phyloP scores from a whole-genome alignment of 2,797 vertebrate species.

The Girardinus metallicus region DNA sequence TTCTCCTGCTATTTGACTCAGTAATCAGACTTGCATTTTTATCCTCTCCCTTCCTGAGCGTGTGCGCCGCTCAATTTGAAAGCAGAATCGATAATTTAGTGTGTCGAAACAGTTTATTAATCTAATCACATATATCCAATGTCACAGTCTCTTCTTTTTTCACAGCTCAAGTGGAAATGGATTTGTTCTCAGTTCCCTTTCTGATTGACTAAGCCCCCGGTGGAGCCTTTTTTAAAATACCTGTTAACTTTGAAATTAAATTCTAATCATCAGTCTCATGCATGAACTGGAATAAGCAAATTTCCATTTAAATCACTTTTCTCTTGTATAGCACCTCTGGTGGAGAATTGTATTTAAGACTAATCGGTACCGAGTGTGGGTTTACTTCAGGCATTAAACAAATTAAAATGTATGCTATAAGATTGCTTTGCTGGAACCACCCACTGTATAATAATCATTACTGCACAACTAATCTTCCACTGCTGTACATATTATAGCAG shows the following conservation, averaged over 20 bases:
- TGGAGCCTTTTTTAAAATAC: conserved; percentile 26
- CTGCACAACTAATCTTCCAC: conserved; percentile 63
- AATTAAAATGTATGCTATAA: conserved; percentile 71
- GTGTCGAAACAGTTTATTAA: conserved; percentile 15
- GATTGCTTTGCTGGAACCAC: conserved; percentile 53
- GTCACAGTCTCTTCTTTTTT: not conserved
- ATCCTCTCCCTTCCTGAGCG: conserved; percentile 20
- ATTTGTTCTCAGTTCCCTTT: conserved; percentile 5
- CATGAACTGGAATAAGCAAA: conserved; percentile 62
- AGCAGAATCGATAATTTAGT: conserved; percentile 13
- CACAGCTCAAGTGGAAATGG: conserved; percentile 16
- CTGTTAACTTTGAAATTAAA: conserved; percentile 60
- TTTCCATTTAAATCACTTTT: conserved; percentile 72
- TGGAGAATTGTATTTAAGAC: conserved; percentile 64
- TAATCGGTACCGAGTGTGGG: conserved; percentile 70
- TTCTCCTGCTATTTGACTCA: conserved; percentile 30
- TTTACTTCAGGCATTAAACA: conserved; percentile 70
- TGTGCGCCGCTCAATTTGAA: conserved; percentile 2
- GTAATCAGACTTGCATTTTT: conserved; percentile 36
- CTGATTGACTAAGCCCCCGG: conserved; percentile 12
- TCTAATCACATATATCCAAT: conserved; percentile 26
- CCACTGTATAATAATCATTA: conserved; percentile 65
- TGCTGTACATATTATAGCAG: conserved; percentile 56
- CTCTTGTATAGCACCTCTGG: conserved; percentile 60
- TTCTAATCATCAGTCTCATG: conserved; percentile 60